These are phyloP conservation scores for Drosophila pectinifera DNA, from an alignment of 1,140 invertebrate genomes.

Conservation along the genomic window DNA sequence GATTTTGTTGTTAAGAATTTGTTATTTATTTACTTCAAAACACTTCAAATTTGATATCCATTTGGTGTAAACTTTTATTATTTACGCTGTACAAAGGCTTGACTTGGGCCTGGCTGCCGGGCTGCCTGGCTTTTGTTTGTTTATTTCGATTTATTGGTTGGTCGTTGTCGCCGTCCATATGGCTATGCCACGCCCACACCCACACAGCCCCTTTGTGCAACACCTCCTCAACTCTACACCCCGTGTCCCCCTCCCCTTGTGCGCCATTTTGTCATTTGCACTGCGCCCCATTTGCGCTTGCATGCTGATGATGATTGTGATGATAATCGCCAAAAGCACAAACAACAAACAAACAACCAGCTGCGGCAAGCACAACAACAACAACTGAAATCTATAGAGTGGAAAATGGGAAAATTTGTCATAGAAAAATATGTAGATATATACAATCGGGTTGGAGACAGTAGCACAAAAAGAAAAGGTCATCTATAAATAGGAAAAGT, in stretches of 20 bases:
- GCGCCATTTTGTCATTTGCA: conserved; percentile 36
- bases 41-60: background rate
- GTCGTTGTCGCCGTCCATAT: conserved; percentile 5
- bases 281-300: conserved; percentile 24
- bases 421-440: conserved; percentile 9
- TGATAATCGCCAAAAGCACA: conserved; percentile 20
- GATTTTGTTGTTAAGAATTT: too few species aligned
- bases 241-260: conserved; percentile 1
- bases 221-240: conserved; percentile 8
- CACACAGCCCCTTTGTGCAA: conserved; percentile 8
- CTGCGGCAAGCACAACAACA: background rate
- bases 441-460: background rate
- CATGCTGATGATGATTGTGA: conserved; percentile 17
- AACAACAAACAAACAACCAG: conserved; percentile 22
- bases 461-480: conserved; percentile 2
- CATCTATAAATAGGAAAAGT: background rate
- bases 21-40: background rate
- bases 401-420: conserved; percentile 29
- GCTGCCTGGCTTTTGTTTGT: conserved; percentile 2
- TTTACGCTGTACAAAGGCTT: background rate
- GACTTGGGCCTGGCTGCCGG: background rate
- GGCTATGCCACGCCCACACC: conserved; percentile 28
- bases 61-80: conserved; percentile 1
- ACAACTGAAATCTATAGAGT: conserved; percentile 8
- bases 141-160: background rate